Evolutionary conservation across 2,888 invertebrate species (phyloP), one percentile per base, ranked within the genome.

Genomic region (Hypomecis atomaria): DNA sequence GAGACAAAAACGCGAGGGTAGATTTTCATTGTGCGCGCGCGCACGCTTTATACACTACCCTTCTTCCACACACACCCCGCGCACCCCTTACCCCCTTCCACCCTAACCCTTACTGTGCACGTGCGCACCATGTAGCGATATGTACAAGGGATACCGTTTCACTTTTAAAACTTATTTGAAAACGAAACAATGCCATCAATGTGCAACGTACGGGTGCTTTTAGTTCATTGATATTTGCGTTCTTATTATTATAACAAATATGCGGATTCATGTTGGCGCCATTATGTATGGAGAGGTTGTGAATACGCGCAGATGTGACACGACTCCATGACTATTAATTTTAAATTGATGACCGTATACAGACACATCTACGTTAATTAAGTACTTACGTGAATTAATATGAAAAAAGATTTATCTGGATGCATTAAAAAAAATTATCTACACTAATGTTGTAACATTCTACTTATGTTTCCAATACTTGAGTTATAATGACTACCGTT

Each of bases 1-100:
- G 37, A n/a, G 34, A 78, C 78, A 78, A 78, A 62, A 8, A 70
- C 69, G 56, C 66, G 58, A 79, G 81, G 83, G 82, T 79, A 79
- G 81, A 82, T 79, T 79, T 79, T 77, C 71, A 72, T 72, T 74
- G 78, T 81, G 81, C 80, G 83, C 81, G 83, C 82, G 82, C 84
- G 80, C 80, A 73, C 67, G 50, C 71, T 58, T 54, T 23, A 70
- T 23, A 54, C 60, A 44, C 44, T 64, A 37, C 67, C 58, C 60
- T n/a, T 44, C 65, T 57, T 71, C 65, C 49, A 43, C 57, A 38
- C 69, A 67, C 60, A 57, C 59, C 47, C 59, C 62, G 54, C 65
- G 55, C 63, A 50, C 49, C 49, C 8, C 7, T 37, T 37, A 4
- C 11, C n/a, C 10, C 52, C 40, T 52, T 52, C 52, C 13, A 5